A percentile compares a stretch with the other conserved stretches of the same genome.
Conservation (phyloP, 2,888 invertebrate genomes). For the Agonopterix arenella region DNA sequence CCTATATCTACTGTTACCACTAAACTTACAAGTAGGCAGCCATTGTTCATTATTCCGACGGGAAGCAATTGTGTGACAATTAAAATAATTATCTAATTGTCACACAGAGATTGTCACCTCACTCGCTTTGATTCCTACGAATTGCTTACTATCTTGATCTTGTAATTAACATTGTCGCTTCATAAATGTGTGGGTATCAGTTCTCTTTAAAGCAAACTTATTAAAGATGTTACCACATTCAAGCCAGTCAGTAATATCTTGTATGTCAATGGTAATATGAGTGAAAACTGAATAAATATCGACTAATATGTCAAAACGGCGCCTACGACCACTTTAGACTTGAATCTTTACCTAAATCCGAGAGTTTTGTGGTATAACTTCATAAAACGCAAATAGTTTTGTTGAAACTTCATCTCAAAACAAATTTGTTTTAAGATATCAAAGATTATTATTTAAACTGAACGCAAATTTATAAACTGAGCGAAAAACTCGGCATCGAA, state of each 20-base stretch:
- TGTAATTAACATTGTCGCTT: neutral
- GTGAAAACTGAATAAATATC: no score
- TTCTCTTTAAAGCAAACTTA: no score
- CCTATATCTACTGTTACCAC: no score
- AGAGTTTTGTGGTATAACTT: neutral
- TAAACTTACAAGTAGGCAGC: conserved; percentile 6
- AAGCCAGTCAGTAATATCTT: no score
- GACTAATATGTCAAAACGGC: no score
- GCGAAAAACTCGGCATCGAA: conserved; percentile 49
- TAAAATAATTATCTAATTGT: conserved; percentile 51
- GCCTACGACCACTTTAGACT: no score
- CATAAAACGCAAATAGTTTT: neutral
- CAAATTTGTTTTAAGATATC: conserved; percentile 39
- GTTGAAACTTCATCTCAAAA: conserved; percentile 22
- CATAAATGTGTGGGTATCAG: no score
- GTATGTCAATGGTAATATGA: no score
- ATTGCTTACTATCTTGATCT: conserved; percentile 34
- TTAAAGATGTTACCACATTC: no score
- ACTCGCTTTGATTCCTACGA: conserved; percentile 29
- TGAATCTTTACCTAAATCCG: neutral
- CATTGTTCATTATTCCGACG: conserved; percentile 25
- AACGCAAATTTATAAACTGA: conserved; percentile 46
- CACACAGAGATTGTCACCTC: conserved; percentile 20
- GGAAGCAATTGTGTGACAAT: conserved; percentile 35
- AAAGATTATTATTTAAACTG: conserved; percentile 40